Evolutionary conservation across 2,113 vertebrate species (phyloP), one percentile per base, ranked within the genome.

Genomic region (Saguinus midas): DNA sequence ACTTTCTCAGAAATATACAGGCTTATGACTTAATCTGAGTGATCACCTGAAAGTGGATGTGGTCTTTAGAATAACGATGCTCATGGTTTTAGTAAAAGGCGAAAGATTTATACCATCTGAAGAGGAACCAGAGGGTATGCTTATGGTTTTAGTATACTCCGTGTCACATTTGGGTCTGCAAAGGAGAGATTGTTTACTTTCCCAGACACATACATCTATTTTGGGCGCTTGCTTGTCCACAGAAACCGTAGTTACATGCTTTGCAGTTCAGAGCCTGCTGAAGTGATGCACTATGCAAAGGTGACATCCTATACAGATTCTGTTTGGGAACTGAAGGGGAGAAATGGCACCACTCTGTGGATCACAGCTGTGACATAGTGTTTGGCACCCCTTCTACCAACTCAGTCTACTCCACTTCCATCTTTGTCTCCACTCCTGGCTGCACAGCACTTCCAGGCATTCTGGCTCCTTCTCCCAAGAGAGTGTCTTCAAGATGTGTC

Each of bases 161-260:
- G 0, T 45, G 11, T 64, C 61, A 58, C 20, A 37, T 23, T 21
- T 48, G 29, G 52, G 9, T 72, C 43, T 48, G 43, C 55, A 72
- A n/a, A 88, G 21, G 21, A 64, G 45, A 89, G 43, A 43, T 32
- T 0, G 18, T n/a, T 88, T 11, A 6, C 11, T 55, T 76, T 72
- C 66, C 10, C 64, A 45, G 50, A 78, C 25, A 57, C 58, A 21
- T 17, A 40, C 25, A 29, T 79, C 37, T 61, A 5, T 57, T 70
- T 43, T 82, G 43, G 57, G 50, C 8, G 45, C 35, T 23, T 13
- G 1, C n/a, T 21, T 27, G 35, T 7, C 12, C 84, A 29, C 45
- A 58, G 68, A 86, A 79, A 50, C 13, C 18, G 37, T 0, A n/a
- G 8, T 1, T 16, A 16, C 14, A 0, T 1, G 5, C 14, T 12